Conservation (phyloP, 2,113 vertebrate genomes). For the Ptychochromis oligacanthus region DNA sequence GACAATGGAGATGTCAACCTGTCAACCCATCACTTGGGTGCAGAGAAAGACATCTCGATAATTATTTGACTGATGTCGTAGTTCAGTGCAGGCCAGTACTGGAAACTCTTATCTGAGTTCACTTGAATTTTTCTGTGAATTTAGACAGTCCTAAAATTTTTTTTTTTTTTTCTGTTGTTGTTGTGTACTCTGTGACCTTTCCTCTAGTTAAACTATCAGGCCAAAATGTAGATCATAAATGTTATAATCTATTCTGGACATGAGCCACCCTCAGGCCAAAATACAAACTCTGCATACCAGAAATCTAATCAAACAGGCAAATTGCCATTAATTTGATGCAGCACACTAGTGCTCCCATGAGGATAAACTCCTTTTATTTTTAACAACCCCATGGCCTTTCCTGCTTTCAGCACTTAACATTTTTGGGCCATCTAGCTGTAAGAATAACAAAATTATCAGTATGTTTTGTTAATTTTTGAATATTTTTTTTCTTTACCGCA, state of each 20-base stretch:
- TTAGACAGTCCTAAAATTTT: neutral
- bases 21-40: neutral
- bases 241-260: neutral
- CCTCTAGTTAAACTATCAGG: neutral
- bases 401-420: neutral
- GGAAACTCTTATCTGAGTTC: neutral
- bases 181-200: neutral
- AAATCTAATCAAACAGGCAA: neutral
- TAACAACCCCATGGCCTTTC: neutral
- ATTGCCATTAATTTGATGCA: neutral
- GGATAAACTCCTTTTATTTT: neutral
- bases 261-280: slow-evolving; percentile 4
- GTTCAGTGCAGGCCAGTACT: neutral
- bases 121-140: neutral
- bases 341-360: neutral
- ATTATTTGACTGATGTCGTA: neutral
- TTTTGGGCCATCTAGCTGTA: neutral
- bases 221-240: neutral
- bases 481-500: neutral
- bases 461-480: neutral
- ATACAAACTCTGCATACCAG: slow-evolving; percentile 2
- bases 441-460: neutral
- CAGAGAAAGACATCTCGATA: neutral
- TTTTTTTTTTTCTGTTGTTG: neutral
- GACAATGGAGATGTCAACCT: neutral